Conservation (phyloP, 2,113 vertebrate species). For the Ciconia boyciana region DNA sequence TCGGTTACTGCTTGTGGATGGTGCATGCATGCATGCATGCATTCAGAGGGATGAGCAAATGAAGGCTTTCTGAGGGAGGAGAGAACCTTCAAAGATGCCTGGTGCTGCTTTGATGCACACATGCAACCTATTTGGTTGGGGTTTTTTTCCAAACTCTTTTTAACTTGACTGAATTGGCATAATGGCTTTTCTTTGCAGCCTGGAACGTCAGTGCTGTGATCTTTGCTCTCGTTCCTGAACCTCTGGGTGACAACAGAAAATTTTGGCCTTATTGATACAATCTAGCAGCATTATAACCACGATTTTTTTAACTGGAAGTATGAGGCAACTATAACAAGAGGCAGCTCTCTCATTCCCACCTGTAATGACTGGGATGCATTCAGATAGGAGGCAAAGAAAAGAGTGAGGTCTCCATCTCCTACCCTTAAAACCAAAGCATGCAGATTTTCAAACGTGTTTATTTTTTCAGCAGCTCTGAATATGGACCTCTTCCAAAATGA, state of each 20-base stretch:
- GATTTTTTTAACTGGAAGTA: neutral
- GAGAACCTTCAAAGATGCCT: neutral
- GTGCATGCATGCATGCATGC: too few species aligned
- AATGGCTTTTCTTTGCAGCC: neutral
- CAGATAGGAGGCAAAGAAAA: neutral
- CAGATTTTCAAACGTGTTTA: neutral
- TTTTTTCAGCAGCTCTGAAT: neutral
- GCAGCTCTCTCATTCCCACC: neutral
- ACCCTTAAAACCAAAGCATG: neutral
- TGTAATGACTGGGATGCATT: rapidly evolving
- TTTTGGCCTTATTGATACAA: neutral
- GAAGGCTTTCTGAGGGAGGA: neutral
- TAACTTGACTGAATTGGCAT: neutral
- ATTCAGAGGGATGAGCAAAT: neutral
- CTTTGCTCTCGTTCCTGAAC: neutral
- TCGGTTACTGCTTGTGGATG: neutral
- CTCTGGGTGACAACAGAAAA: neutral
- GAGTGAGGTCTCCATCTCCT: neutral
- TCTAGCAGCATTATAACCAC: neutral
- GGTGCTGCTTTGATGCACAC: neutral
- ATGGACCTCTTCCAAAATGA: neutral
- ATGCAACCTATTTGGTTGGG: neutral
- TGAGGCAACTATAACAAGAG: neutral
- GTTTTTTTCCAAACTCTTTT: neutral
- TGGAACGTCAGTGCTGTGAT: neutral